phyloP scores from a whole-genome alignment of 2,113 vertebrate species.

The Dicrurus megarhynchus region DNA sequence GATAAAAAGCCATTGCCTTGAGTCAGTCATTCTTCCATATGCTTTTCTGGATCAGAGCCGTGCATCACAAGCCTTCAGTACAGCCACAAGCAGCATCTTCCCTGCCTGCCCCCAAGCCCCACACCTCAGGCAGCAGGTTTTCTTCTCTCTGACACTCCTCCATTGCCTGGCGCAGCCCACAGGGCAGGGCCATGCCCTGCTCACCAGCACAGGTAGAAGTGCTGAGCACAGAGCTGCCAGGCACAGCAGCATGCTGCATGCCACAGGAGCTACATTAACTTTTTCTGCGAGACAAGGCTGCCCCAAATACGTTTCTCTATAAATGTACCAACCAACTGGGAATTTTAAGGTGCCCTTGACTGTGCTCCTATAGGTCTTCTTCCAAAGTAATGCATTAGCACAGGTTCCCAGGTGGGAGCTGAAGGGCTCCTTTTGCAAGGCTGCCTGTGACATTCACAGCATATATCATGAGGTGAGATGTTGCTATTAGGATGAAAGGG shows the following conservation, averaged over 20 bases:
- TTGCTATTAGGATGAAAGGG: not conserved
- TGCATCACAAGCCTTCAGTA: not conserved
- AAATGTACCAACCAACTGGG: not conserved
- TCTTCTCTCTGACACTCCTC: not conserved
- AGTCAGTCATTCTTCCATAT: not conserved
- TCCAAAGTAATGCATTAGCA: not conserved
- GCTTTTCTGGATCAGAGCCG: not conserved
- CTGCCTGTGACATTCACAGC: not conserved
- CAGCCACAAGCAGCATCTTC: not conserved
- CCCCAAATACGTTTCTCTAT: not conserved
- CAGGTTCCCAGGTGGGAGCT: not conserved
- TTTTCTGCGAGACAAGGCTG: not conserved
- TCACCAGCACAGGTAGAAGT: not conserved
- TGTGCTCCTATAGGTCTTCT: not conserved
- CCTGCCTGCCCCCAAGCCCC: accelerated
- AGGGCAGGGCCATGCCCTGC: not conserved
- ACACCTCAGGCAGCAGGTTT: not conserved
- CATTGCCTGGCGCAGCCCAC: not conserved
- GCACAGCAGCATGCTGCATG: accelerated
- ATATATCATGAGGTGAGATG: not conserved
- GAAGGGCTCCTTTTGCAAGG: not conserved
- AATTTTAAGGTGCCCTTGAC: not conserved
- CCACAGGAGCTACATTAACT: not conserved
- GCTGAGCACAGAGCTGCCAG: not conserved
- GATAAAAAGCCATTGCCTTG: not conserved